phyloP scores from a whole-genome alignment of 2,113 vertebrate species.

The Isichthys henryi region DNA sequence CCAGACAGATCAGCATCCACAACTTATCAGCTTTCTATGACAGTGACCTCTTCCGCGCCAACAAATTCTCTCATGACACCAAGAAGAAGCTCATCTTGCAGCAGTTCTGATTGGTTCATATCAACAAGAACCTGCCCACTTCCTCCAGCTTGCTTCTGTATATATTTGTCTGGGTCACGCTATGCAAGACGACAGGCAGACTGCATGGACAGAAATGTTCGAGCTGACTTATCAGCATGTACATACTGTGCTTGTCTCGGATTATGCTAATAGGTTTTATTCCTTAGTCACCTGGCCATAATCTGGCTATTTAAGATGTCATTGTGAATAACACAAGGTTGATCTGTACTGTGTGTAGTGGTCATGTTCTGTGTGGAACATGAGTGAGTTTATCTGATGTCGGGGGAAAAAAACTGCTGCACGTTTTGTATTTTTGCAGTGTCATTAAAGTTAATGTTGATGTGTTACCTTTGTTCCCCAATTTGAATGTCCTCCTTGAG shows the following conservation, averaged over 20 bases:
- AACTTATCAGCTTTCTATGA: constrained; percentile 84
- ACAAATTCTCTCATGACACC: constrained; percentile 79
- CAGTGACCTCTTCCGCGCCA: constrained; percentile 81
- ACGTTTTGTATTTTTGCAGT: neutral
- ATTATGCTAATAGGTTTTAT: neutral
- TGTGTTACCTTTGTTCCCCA: neutral
- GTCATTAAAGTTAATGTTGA: neutral
- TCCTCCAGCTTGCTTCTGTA: constrained; percentile 33
- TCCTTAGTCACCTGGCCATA: neutral
- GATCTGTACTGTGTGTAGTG: neutral
- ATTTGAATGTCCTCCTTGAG: neutral
- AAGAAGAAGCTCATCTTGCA: constrained; percentile 87
- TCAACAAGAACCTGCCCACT: neutral
- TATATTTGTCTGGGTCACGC: constrained; percentile 44
- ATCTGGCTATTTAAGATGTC: neutral
- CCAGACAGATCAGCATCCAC: constrained; percentile 94
- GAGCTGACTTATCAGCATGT: neutral
- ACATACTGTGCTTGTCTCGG: neutral
- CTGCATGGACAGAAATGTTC: neutral
- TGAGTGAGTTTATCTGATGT: neutral
- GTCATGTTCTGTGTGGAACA: neutral
- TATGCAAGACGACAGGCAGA: constrained; percentile 9
- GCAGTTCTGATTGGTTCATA: constrained; percentile 63
- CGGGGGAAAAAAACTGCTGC: neutral
- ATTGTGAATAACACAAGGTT: neutral